Base-by-base conservation (phyloP, 2,113 vertebrate species). In the Cyanocitta stelleri region DNA sequence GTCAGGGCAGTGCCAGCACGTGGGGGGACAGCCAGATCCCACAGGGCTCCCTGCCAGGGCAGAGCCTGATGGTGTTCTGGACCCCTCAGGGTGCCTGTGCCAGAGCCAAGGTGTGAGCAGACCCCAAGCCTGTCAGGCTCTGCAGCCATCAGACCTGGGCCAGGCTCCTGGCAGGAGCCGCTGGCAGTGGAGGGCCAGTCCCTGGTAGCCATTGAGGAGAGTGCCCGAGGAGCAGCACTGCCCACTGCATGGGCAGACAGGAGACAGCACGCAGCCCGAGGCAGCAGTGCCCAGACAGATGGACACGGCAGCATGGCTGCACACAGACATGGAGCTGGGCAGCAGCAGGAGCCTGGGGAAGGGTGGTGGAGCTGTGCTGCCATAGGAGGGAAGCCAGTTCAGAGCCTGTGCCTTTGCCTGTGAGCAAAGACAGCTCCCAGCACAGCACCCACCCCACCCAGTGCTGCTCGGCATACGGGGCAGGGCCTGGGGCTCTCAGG, bases 241-340 rank as follows among this genome's bases (percentile, higher is more conserved):
- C 44, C 29, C 44, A 7, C 6, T 9, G 4, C 11, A 3, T 5
- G 21, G 43, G 32, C 6, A 30, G 56, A 35, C 13, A 44, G 43
- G 35, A 54, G 24, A 44, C 5, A 2, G 16, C 21, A 20, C 7
- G 2, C 7, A 24, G 51, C 35, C 3, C 2, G 1, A 54, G 48
- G 46, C 4, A 4, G 37, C 29, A 35, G 27, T 3, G n/a, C 76
- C 43, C 6, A 10, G 6, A 67, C 19, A 32, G 69, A 32, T 5
- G 6, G 59, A 41, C 56, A 13, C 0, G 0, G 66, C 44, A 32
- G 51, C 1, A 0, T 0, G 1, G 58, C 18, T 0, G 0, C 33
- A 48, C 54, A 33, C 0, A 4, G 48, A 26, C 0, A 0, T 3
- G 9, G 33, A 63, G 30, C 30, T 46, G 1, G 1, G 61, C 17